Base-by-base conservation (phyloP, 1,140 invertebrate genomes). In the Drosophila nikananu region DNA sequence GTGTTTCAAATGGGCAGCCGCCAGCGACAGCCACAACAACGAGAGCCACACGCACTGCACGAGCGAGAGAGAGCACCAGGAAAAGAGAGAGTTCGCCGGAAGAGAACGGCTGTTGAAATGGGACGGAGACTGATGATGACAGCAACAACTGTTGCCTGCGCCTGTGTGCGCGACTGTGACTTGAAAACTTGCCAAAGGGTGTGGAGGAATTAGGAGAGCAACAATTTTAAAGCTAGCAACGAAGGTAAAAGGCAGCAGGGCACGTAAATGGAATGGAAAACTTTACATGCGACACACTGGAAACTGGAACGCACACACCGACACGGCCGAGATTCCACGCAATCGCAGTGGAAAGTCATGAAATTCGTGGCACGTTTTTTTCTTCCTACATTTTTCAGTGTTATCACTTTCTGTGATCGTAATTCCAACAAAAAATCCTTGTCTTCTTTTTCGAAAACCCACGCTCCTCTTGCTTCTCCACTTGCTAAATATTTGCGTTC, bases 111-210 rank as follows among this genome's bases (percentile, higher is more conserved):
- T 58, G 42, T 41, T 25, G 37, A 59, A 73, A 32, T 19, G 63
- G 63, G 52, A 71, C 66, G 27, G 21, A 52, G 15, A 30, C n/a
- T 37, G 21, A 49, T 48, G 59, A 61, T 52, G 42, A 46, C 55
- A 64, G 41, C 42, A 60, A 30, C 54, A 54, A 73, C 51, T 51
- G 60, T 66, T 62, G 51, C 10, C 35, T 32, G 46, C 49, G 48
- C 44, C 27, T 66, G 44, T 44, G 41, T 65, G 60, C 46, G 49
- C 58, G 35, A 37, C 58, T n/a, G n/a, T 44, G 71, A 70, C 66
- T 86, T 87, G 77, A 77, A 83, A 83, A 67, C 64, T 77, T 87
- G 83, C 80, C 77, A 89, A 87, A 89, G 84, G 81, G 83, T 83
- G 83, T 87, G 70, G 67, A 73, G 70, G 46, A 73, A 60, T 44